Conservation (phyloP, 1,140 invertebrate species). For the Pectinophora gossypiella region DNA sequence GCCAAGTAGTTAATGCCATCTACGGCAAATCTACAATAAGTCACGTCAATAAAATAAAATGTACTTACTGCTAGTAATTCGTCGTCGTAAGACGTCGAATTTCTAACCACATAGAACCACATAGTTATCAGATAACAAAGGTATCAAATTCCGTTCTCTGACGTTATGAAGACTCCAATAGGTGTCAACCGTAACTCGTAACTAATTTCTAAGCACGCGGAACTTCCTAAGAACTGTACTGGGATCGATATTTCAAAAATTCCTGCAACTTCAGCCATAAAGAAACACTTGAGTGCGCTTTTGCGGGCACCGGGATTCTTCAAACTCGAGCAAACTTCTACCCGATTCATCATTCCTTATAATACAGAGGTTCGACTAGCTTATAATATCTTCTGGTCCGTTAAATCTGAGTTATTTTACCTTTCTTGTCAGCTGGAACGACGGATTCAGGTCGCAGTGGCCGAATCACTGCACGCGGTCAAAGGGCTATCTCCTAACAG, state of each 20-base stretch:
- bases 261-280: constrained; percentile 47
- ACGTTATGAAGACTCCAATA: too few species aligned
- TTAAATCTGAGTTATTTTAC: constrained; percentile 44
- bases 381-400: constrained; percentile 46
- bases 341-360: constrained; percentile 43
- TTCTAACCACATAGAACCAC: too few species aligned
- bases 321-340: constrained; percentile 40
- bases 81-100: too few species aligned
- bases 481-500: too few species aligned
- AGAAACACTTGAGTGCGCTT: constrained; percentile 54
- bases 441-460: not conserved
- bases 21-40: too few species aligned
- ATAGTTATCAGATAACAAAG: too few species aligned
- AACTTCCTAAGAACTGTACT: constrained; percentile 25
- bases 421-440: constrained; percentile 13
- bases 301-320: constrained; percentile 33
- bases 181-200: too few species aligned
- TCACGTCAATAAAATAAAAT: too few species aligned
- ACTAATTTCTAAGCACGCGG: constrained; percentile 15
- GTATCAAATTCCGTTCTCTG: too few species aligned
- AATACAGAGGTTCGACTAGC: constrained; percentile 30
- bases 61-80: too few species aligned
- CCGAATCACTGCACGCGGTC: not conserved
- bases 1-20: too few species aligned
- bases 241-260: constrained; percentile 58